Evolutionary conservation across 2,113 vertebrate species (phyloP).

Genomic region (Gymnocephalus cernua): DNA sequence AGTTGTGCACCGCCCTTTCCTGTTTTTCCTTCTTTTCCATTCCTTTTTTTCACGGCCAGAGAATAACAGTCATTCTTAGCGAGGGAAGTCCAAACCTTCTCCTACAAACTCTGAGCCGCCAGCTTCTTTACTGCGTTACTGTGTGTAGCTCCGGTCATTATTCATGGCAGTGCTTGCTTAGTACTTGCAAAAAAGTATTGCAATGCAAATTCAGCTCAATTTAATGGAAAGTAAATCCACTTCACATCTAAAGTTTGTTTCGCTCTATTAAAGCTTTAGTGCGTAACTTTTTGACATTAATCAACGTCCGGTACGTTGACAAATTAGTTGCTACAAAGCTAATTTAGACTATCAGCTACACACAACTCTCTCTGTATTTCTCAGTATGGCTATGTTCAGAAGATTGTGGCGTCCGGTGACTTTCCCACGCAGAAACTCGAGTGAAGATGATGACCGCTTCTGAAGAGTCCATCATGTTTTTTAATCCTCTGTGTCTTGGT

Average conservation of each 20-base stretch:
- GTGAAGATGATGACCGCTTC: too few species aligned
- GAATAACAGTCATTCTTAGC: conserved; percentile 58
- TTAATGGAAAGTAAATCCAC: conserved; percentile 29
- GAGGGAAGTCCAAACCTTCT: conserved; percentile 24
- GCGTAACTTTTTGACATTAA: too few species aligned
- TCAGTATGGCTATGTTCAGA: too few species aligned
- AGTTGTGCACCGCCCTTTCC: conserved; percentile 71
- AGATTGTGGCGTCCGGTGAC: too few species aligned
- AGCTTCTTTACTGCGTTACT: conserved; percentile 40
- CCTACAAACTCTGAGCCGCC: conserved; percentile 51
- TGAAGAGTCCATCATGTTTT: too few species aligned
- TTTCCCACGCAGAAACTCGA: too few species aligned
- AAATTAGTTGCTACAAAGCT: too few species aligned
- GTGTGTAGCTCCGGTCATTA: conserved; percentile 42
- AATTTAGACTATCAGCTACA: too few species aligned
- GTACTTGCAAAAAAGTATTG: conserved; percentile 25
- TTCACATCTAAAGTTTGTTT: background rate
- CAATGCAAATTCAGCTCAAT: conserved; percentile 30
- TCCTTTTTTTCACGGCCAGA: conserved; percentile 53
- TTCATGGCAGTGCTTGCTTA: conserved; percentile 46
- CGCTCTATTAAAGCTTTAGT: conserved; percentile 11
- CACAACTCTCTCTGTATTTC: too few species aligned
- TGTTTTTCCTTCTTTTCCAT: conserved; percentile 80
- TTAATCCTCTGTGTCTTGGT: too few species aligned
- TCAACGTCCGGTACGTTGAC: too few species aligned